These are phyloP conservation scores for Botrylloides violaceus DNA, from an alignment of 23 tunicate species.

Conservation along the genomic window DNA sequence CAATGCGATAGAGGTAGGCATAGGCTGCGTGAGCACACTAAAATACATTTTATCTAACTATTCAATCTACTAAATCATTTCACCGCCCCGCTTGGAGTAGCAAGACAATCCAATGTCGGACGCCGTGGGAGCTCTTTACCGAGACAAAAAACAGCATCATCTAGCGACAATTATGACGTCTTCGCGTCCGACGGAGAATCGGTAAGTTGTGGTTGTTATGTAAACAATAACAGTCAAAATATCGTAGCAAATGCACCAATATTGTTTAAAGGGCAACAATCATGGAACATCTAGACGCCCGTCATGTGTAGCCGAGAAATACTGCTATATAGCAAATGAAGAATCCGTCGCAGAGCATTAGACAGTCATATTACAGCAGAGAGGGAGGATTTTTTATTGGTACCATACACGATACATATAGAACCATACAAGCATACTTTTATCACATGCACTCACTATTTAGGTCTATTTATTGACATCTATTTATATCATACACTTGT, in stretches of 20 bases:
- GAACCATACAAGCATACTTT: too few species aligned
- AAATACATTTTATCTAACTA: background rate
- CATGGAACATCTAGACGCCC: too few species aligned
- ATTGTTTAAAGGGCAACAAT: too few species aligned
- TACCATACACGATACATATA: too few species aligned
- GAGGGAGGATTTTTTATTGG: too few species aligned
- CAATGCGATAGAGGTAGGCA: background rate
- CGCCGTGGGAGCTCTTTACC: background rate
- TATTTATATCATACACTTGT: too few species aligned
- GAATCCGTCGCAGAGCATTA: background rate
- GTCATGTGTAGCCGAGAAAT: background rate
- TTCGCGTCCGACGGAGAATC: slow-evolving; percentile 16
- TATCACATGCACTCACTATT: too few species aligned
- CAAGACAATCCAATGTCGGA: background rate
- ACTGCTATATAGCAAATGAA: background rate
- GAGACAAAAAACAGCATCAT: slow-evolving; percentile 6
- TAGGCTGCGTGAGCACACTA: background rate
- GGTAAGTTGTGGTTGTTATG: background rate
- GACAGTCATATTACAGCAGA: too few species aligned
- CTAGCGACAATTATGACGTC: slow-evolving; percentile 8
- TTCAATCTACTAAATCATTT: background rate
- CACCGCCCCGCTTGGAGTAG: background rate
- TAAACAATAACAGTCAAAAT: too few species aligned
- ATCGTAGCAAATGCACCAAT: too few species aligned
- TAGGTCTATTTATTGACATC: too few species aligned